These are phyloP conservation scores for Gallirallus australis DNA, from an alignment of 2,797 vertebrate genomes.

Conservation along the genomic window DNA sequence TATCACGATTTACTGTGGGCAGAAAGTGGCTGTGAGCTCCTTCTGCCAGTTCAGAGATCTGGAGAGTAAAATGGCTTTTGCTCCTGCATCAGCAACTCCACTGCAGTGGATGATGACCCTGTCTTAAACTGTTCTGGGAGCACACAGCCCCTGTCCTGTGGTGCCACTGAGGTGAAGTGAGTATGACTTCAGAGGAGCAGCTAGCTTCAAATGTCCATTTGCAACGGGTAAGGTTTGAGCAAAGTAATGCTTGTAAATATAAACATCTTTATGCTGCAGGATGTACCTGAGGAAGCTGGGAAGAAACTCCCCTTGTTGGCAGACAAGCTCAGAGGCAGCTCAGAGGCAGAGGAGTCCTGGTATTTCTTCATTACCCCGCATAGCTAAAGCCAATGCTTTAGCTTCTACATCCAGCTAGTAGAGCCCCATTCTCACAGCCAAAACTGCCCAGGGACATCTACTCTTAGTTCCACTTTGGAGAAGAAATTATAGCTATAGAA, in stretches of 20 bases:
- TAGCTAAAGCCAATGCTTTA: background rate
- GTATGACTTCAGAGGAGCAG: background rate
- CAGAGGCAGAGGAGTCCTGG: background rate
- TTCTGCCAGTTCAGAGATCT: background rate
- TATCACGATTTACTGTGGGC: background rate
- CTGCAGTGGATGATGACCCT: background rate
- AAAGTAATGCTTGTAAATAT: background rate
- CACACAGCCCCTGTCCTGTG: rapidly evolving
- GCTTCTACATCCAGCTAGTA: no score
- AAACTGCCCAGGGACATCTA: background rate
- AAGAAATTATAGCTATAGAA: background rate
- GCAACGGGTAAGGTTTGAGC: background rate
- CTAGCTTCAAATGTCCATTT: background rate
- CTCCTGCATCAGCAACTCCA: background rate
- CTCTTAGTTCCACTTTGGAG: background rate
- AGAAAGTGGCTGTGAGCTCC: background rate
- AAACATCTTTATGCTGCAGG: background rate
- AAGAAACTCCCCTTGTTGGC: background rate
- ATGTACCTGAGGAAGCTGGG: background rate
- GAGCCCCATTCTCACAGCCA: background rate
- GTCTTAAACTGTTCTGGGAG: background rate
- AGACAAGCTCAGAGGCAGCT: background rate
- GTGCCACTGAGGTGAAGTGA: background rate
- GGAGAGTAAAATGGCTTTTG: background rate
- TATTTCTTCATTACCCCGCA: background rate